Conservation (phyloP, 1,140 invertebrate species). For the Bombyx mori region ASM3026992v2 NC_085117.1:14352501-14353000, state of each 20-base stretch:
- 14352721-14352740: slow-evolving; percentile 26
- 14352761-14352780: slow-evolving; percentile 31
- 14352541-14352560: background rate
- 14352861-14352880: slow-evolving; percentile 41
- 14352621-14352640: slow-evolving; percentile 41
- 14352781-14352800: slow-evolving; percentile 19
- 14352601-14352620: slow-evolving; percentile 70
- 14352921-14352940: no score
- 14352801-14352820: slow-evolving; percentile 10
- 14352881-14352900: no score
- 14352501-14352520: background rate
- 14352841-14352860: slow-evolving; percentile 55
- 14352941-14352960: no score
- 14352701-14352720: slow-evolving; percentile 65
- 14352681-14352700: slow-evolving; percentile 67
- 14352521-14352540: slow-evolving; percentile 4
- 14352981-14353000: no score
- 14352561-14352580: background rate
- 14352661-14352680: slow-evolving; percentile 64
- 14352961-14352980: no score
- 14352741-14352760: slow-evolving; percentile 19
- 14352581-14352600: slow-evolving; percentile 50
- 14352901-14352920: no score
- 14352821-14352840: slow-evolving; percentile 41
- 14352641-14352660: slow-evolving; percentile 32